These are phyloP conservation scores for Ciconia stormi DNA, from an alignment of 2,113 vertebrate species.

Conservation along the genomic window DNA sequence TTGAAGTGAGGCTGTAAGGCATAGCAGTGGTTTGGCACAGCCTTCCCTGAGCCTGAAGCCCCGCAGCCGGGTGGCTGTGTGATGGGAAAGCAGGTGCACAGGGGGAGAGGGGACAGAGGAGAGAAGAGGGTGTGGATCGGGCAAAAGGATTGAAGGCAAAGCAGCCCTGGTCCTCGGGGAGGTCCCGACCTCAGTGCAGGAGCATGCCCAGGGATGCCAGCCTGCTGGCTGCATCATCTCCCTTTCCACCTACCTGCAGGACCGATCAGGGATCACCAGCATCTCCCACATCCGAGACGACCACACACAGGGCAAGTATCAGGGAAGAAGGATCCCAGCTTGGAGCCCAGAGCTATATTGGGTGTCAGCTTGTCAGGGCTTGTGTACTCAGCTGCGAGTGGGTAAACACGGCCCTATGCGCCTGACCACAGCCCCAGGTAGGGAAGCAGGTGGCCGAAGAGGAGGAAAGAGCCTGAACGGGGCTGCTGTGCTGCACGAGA, in stretches of 20 bases:
- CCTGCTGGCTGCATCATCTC: background rate
- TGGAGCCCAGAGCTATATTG: background rate
- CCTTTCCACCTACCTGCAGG: background rate
- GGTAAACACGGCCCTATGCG: background rate
- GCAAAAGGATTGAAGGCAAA: background rate
- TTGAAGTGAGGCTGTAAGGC: background rate
- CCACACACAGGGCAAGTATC: background rate
- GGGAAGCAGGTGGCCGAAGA: background rate
- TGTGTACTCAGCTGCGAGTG: background rate
- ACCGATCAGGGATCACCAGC: background rate
- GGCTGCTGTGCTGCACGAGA: background rate
- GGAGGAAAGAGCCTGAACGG: background rate
- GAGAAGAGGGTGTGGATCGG: fast-evolving
- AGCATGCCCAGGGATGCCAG: background rate
- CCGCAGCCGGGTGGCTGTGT: background rate
- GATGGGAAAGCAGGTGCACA: background rate
- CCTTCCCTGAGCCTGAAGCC: background rate
- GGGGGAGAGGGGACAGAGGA: background rate
- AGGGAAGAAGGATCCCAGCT: background rate
- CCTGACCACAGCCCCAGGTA: background rate
- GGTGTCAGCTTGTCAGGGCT: background rate
- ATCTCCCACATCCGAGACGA: background rate
- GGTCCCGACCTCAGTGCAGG: fast-evolving
- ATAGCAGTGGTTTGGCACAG: background rate
- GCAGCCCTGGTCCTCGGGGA: background rate